Evolutionary conservation across 2,797 vertebrate genomes (phyloP), one percentile per base, ranked within the genome.

Genomic region (Sylvia borin): DNA sequence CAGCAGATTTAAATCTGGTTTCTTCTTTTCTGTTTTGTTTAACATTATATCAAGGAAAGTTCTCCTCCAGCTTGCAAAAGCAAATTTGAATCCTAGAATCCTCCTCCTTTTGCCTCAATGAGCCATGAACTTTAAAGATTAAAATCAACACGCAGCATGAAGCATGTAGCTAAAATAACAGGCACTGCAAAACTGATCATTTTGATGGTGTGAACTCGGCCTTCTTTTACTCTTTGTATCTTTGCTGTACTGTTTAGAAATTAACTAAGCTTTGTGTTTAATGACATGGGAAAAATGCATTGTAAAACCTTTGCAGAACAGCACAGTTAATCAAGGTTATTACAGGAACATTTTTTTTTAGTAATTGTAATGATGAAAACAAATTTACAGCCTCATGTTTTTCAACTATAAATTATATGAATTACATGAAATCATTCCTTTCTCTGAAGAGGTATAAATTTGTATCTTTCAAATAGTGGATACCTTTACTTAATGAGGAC

Each of bases 191-290:
- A 96, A 48, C 9, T 6, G 13, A 43, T 91, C 1, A 1, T 85
- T 57, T 71, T 0, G 0, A 50, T 83, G 68, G 8, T 79, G 58
- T 90, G 51, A 91, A 67, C 55, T 79, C 79, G 65, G 70, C 43
- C 34, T 78, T 90, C 26, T 84, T 91, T 83, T 84, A 38, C 64
- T 85, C 47, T 90, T 80, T 75, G 11, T 84, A 7, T 84, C 45
- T 90, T 92, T 93, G 34, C 73, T 83, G 7, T 81, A 42, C 54
- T 81, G 65, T 78, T 91, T 81, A 57, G 79, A 91, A 94, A 93
- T 94, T 84, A 94, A 76, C 66, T 60, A n/a, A 93, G 79, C 66
- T 86, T 88, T 92, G 60, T 36, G 29, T 91, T 93, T 91, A 94
- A 93, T 88, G 85, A 75, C 38, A 60, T 55, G 40, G 75, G 83